Percentiles rank a stretch among this genome's conserved stretches.
Evolutionary conservation across 2,888 invertebrate genomes (phyloP).

Genomic region (Thalpophila matura): DNA sequence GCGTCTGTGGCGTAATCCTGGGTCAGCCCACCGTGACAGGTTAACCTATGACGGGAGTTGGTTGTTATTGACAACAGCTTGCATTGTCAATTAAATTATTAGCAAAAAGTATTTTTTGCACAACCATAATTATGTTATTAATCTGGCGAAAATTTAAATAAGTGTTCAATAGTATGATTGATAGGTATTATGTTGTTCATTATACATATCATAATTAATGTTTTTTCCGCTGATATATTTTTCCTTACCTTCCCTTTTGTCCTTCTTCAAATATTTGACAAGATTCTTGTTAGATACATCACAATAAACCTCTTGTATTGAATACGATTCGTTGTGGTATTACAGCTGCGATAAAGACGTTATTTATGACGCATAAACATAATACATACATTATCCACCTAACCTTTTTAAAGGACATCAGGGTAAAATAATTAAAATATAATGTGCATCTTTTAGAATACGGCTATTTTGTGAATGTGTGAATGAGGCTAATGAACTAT

Average conservation of each 20-base stretch:
- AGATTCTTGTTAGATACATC: background rate
- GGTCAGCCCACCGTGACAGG: background rate
- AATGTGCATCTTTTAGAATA: background rate
- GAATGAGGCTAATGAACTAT: conserved; percentile 50
- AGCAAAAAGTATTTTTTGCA: background rate
- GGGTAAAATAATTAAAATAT: background rate
- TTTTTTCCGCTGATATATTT: conserved; percentile 1
- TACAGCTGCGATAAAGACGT: conserved; percentile 18
- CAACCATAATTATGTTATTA: background rate
- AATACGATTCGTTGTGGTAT: conserved; percentile 15
- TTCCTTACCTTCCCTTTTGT: conserved; percentile 5
- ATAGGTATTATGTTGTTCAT: no score
- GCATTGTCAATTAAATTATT: no score
- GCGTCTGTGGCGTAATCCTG: background rate
- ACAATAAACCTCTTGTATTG: background rate
- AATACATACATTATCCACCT: background rate
- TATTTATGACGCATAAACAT: background rate
- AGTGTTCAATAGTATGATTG: background rate
- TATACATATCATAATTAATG: no score
- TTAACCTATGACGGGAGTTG: background rate
- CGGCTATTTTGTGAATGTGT: conserved; percentile 40
- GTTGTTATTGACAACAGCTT: no score
- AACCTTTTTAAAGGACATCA: conserved; percentile 10
- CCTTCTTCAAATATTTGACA: background rate
- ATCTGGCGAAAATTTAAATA: background rate